Evolutionary conservation across 2,113 vertebrate genomes (phyloP), one percentile per base, ranked within the genome.

Genomic region (Dendropsophus ebraccatus): DNA sequence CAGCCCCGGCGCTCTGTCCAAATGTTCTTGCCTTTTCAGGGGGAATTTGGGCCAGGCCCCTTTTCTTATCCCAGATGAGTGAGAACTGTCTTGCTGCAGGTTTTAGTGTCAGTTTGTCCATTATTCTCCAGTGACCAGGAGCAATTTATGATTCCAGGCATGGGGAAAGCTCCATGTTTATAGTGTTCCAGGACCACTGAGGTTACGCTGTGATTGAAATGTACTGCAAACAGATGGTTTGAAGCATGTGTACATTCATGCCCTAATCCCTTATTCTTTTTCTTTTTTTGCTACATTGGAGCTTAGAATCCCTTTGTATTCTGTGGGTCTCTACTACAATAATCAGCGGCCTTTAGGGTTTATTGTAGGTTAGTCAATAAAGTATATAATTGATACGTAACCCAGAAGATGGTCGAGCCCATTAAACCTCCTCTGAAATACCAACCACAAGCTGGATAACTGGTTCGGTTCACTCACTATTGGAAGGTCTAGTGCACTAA

Each of bases 11-110:
- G 94, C 96, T 94, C 96, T 95, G 95, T 96, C 97, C 96, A 96
- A 97, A 96, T 96, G 96, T 96, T 96, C 96, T 94, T 96, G 96
- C 95, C 95, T 96, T 96, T 95, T 97, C 96, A 97, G 95, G 95
- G 95, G 95, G 94, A 95, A 95, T 96, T 95, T 97, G 95, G 96
- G 95, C 95, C 92, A 91, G 78, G 87, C 90, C 90, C 91, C 92
- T 91, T 91, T 92, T 95, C 94, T 95, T 93, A 96, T 97, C 96
- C 95, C 96, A 91, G 90, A 95, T 96, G 96, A 96, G 95, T 93
- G 92, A 93, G 94, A 96, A 94, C 91, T 95, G 95, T 95, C 96
- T 96, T 95, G 91, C 94, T 94, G 92, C 90, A 94, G 94, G 95
- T 94, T 94, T 95, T 92, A 94, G 92, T 92, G 93, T 90, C 90